Evolutionary conservation across 2,888 invertebrate genomes (phyloP), one percentile per base, ranked within the genome.

Genomic region (Encarsia formosa): DNA sequence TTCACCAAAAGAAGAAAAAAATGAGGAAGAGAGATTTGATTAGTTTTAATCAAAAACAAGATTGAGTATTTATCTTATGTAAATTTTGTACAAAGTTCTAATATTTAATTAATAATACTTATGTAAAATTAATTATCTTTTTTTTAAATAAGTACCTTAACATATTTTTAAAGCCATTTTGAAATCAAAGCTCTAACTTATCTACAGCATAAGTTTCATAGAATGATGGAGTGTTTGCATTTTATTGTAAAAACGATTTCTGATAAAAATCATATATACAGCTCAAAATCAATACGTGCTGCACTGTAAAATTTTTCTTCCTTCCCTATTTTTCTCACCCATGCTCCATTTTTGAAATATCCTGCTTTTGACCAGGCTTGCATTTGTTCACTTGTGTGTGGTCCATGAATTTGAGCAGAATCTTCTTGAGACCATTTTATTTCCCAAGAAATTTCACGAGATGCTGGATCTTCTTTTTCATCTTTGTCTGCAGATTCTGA

Each of bases 201-300:
- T n/a, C n/a, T n/a, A n/a, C n/a, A n/a, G 18, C 18, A n/a, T n/a
- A 35, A 35, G 5, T 35, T 35, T 9, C 11, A 11, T 26, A 26
- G 5, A 26, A 11, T 26, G 26, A 8, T 11, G 26, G 8, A 26
- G 11, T 26, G 5, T 8, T 26, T 26, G 26, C 26, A 26, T 26
- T 26, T 11, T 26, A 11, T n/a, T n/a, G n/a, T n/a, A n/a, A n/a
- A n/a, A n/a, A n/a, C n/a, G n/a, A n/a, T n/a, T n/a, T n/a, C n/a
- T 34, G 15, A 34, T 19, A 19, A 24, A n/a, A 56, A 49, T 76
- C 80, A 91, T 69, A 89, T 77, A 74, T 95, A 96, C 59, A 96
- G 77, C 71, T 96, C 95, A 79, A 96, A 96, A 74, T 96, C 95
- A 64, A 96, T 88, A 69, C 96, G 81, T 65, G 84, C 87, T 2